Conservation (phyloP, 2,113 vertebrate genomes). For the Platysteira castanea region DNA sequence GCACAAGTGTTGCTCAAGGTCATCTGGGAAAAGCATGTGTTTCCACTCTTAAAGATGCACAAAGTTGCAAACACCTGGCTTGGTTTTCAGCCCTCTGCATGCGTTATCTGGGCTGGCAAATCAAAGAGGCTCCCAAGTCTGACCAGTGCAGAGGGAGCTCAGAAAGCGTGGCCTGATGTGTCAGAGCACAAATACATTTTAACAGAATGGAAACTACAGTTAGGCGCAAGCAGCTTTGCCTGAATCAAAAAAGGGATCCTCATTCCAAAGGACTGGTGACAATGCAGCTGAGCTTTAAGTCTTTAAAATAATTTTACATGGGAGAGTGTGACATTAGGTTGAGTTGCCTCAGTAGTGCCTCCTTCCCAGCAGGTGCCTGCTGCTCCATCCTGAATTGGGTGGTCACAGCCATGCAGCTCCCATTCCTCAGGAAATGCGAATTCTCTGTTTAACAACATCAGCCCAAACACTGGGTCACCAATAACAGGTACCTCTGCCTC, state of each 20-base stretch:
- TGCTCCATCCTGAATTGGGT: not conserved
- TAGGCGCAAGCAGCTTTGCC: not conserved
- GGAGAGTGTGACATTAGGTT: not conserved
- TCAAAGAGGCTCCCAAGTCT: not conserved
- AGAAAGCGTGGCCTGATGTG: fast-evolving
- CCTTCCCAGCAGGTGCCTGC: not conserved
- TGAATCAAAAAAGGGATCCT: not conserved
- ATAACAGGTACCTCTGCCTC: not conserved
- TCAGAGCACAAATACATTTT: not conserved
- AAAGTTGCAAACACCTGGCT: not conserved
- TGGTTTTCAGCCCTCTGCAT: not conserved
- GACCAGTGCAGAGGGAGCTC: fast-evolving
- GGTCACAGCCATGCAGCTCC: not conserved
- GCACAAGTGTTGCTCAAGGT: not conserved
- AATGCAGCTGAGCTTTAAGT: not conserved
- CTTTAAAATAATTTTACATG: not conserved
- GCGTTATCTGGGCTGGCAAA: fast-evolving
- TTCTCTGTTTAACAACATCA: not conserved
- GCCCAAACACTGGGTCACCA: not conserved
- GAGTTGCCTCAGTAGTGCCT: not conserved
- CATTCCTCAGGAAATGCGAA: fast-evolving
- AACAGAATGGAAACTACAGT: not conserved
- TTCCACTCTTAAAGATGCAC: not conserved
- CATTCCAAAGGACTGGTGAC: not conserved
- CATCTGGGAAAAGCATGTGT: not conserved